A percentile compares a stretch with the other conserved stretches of the same genome.
phyloP scores from a whole-genome alignment of 2,797 vertebrate species.

The Chromobotia macracanthus region DNA sequence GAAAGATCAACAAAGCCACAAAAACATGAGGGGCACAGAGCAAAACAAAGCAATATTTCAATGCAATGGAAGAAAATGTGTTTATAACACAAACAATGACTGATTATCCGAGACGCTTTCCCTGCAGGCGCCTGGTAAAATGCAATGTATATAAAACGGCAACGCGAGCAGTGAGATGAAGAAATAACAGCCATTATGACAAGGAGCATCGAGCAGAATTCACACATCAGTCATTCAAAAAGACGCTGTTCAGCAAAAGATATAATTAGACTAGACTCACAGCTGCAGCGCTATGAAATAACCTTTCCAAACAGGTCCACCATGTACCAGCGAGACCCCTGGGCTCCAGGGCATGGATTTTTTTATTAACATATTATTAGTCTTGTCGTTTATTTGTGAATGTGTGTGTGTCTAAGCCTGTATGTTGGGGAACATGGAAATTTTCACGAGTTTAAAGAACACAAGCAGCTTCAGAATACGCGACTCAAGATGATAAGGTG shows the following conservation, averaged over 20 bases:
- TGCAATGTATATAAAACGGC: conserved; percentile 8
- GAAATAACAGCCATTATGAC: conserved; percentile 42
- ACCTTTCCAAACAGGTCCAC: conserved; percentile 37
- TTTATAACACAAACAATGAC: conserved; percentile 32
- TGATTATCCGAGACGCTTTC: conserved; percentile 40
- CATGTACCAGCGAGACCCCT: not conserved
- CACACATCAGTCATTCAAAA: conserved; percentile 33
- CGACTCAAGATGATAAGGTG: not conserved
- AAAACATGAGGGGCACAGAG: not conserved
- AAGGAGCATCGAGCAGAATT: conserved; percentile 40
- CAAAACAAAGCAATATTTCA: not conserved
- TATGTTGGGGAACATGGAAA: not conserved
- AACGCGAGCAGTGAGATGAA: conserved; percentile 48
- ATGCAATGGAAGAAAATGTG: conserved; percentile 3
- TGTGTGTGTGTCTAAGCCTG: not conserved
- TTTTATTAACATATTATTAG: conserved; percentile 11
- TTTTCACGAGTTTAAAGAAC: not conserved
- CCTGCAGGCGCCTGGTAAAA: conserved; percentile 28
- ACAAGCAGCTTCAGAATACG: not conserved
- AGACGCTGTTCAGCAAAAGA: conserved; percentile 30
- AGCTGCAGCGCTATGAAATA: conserved; percentile 16
- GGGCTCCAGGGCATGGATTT: not conserved
- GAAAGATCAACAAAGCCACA: not conserved
- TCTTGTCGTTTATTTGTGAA: not conserved
- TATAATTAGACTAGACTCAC: conserved; percentile 51